Conservation (phyloP, 2,113 vertebrate species). For the Sapayoa aenigma region DNA sequence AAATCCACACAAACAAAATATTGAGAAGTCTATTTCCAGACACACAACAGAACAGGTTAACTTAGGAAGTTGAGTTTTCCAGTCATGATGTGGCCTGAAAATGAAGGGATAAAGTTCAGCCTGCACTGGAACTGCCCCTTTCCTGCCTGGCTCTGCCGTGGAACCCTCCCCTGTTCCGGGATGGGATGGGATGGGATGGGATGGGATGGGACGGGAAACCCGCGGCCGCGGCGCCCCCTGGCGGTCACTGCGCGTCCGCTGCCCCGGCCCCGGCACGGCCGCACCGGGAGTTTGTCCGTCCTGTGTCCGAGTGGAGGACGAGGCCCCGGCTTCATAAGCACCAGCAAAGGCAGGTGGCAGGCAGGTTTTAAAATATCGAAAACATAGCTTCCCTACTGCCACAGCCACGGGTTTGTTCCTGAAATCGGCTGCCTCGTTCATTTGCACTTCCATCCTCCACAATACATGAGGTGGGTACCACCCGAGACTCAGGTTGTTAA, state of each 20-base stretch:
- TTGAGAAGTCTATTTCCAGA: background rate
- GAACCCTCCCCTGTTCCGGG: background rate
- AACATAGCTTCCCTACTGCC: background rate
- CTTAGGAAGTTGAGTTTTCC: background rate
- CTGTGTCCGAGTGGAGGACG: background rate
- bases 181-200: background rate
- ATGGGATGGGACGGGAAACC: background rate
- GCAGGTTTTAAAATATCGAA: background rate
- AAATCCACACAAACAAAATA: background rate
- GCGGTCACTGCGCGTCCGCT: background rate
- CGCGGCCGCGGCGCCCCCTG: background rate
- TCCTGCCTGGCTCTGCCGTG: background rate
- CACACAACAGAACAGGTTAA: background rate
- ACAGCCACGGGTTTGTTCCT: background rate
- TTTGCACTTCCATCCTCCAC: background rate
- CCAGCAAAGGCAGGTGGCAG: background rate
- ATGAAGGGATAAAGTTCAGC: background rate
- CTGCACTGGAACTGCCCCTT: background rate
- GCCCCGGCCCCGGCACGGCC: no score
- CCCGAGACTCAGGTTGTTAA: background rate
- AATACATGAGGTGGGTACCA: accelerated
- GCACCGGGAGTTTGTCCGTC: background rate
- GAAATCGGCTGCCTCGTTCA: background rate
- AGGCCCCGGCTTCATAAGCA: background rate
- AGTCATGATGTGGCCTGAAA: background rate